Evolutionary conservation across 2,888 invertebrate genomes (phyloP), one percentile per base, ranked within the genome.

Genomic region (Pollenia griseotomentosa): DNA sequence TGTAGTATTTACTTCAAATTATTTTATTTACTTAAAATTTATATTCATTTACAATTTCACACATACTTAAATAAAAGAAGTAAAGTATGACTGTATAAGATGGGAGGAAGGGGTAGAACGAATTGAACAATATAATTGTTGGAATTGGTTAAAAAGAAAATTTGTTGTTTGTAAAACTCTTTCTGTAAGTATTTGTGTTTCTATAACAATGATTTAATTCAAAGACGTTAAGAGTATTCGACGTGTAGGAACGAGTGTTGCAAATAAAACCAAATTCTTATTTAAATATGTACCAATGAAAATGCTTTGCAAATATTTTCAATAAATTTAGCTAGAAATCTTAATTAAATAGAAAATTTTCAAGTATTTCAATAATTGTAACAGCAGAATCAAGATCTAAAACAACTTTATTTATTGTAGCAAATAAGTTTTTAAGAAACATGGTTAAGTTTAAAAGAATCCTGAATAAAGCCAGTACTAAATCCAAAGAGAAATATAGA

Each of bases 21-120:
- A 53, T 80, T 63, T 80, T 78, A 80, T 83, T 86, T 86, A 79
- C 74, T 79, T 80, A 70, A 40, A 83, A 83, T 65, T 86, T 79
- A 70, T 75, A 79, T 86, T 51, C 57, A 71, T 83, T 83, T 83
- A 83, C n/a, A 57, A 80, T 77, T 83, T 77, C 71, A 80, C 79
- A 86, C 79, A 83, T 71, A 75, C 66, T 16, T 66, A 53, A 59
- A 33, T 51, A 9, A n/a, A 73, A 14, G 12, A 61, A 74, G 19
- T 14, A 44, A 8, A 6, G 23, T n/a, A 12, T 59, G 40, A 12
- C 9, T 63, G 19, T 19, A 8, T 11, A 11, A 2, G 33, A 11
- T n/a, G n/a, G 16, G 2, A 3, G 3, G 1, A 0, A 44, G 0
- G 40, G 2, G 2, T 11, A 33, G 1, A 42, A 33, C 3, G 14